These are phyloP conservation scores for Papilio protenor DNA, from an alignment of 2,888 invertebrate genomes.

Conservation along the genomic window DNA sequence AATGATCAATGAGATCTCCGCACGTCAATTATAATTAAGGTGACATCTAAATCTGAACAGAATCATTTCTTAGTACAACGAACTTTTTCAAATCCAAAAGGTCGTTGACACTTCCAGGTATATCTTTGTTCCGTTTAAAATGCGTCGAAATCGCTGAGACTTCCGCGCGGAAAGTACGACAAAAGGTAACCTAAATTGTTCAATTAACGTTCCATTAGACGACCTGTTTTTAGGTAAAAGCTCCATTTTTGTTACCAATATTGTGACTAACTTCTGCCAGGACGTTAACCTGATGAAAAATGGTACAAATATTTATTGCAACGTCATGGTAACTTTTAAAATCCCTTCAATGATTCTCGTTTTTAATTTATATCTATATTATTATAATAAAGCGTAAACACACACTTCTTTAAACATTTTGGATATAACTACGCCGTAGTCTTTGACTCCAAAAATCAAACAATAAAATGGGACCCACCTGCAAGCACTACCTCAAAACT, in stretches of 20 bases:
- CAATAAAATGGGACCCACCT: too few species aligned
- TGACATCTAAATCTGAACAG: not conserved
- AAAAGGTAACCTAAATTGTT: constrained; percentile 29
- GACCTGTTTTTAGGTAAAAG: constrained; percentile 24
- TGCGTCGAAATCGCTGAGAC: constrained; percentile 17
- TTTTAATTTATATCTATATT: not conserved
- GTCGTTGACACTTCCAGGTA: constrained; percentile 7
- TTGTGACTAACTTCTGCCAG: constrained; percentile 4
- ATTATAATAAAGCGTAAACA: too few species aligned
- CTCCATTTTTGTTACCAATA: not conserved
- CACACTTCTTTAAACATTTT: too few species aligned
- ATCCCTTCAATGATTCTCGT: not conserved
- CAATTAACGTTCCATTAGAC: constrained; percentile 11
- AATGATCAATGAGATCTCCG: not conserved
- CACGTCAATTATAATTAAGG: constrained; percentile 2
- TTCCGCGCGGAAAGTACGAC: constrained; percentile 25
- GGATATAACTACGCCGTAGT: too few species aligned
- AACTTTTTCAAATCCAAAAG: constrained; percentile 7
- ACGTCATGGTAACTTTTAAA: not conserved
- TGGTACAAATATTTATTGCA: not conserved
- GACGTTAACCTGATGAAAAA: constrained; percentile 11
- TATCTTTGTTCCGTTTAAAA: constrained; percentile 20
- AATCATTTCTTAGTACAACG: not conserved
- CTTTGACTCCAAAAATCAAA: too few species aligned
- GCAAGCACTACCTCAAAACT: too few species aligned